phyloP scores from a whole-genome alignment of 2,888 invertebrate genomes.

The Hypomecis atomaria region DNA sequence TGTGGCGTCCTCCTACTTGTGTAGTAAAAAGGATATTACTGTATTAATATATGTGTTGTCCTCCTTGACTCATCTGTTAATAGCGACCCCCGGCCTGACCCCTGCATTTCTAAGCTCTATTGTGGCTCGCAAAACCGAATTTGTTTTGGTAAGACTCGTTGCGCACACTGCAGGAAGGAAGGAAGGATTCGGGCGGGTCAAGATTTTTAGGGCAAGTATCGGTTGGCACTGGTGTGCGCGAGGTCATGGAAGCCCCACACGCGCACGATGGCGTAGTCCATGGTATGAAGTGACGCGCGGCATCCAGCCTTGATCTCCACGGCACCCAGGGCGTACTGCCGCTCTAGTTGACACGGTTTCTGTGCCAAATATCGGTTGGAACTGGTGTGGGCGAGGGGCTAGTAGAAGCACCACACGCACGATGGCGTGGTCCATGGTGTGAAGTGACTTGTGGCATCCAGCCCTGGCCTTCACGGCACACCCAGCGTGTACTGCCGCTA shows the following conservation, averaged over 20 bases:
- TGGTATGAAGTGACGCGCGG: constrained; percentile 75
- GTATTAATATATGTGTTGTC: too few relatives aligned
- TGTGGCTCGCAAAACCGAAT: too few relatives aligned
- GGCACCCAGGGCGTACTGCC: constrained; percentile 78
- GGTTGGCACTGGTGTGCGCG: constrained; percentile 60
- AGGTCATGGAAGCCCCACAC: constrained; percentile 79
- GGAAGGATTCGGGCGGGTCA: too few relatives aligned
- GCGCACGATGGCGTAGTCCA: constrained; percentile 78
- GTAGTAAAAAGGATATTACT: too few relatives aligned
- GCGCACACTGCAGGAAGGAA: too few relatives aligned
- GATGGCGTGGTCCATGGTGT: constrained; percentile 78
- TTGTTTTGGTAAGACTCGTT: too few relatives aligned
- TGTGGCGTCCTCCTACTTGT: too few relatives aligned
- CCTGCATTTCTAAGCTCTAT: too few relatives aligned
- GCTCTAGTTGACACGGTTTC: constrained; percentile 78
- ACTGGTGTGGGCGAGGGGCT: constrained; percentile 75
- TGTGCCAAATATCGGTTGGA: too few relatives aligned
- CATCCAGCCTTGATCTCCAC: constrained; percentile 80
- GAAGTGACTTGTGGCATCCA: constrained; percentile 76
- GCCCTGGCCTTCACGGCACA: constrained; percentile 80
- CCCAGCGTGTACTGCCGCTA: constrained; percentile 76
- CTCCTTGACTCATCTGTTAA: too few relatives aligned
- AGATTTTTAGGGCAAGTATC: too few relatives aligned
- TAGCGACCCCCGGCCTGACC: too few relatives aligned
- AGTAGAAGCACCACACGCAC: constrained; percentile 80